phyloP scores from a whole-genome alignment of 1,140 invertebrate species.

The Oedothorax gibbosus region DNA sequence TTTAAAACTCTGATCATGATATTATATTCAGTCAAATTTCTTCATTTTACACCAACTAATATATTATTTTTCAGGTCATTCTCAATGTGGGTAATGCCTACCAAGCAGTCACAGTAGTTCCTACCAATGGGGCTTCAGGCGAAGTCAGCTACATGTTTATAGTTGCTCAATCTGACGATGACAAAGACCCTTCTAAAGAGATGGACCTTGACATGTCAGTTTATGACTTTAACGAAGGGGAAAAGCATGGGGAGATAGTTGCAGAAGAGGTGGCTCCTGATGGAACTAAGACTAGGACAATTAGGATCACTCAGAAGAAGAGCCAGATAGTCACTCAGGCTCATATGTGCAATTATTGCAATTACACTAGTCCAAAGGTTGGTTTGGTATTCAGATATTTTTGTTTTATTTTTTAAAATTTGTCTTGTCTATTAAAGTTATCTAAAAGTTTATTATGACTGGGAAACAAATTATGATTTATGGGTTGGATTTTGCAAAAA shows the following conservation, averaged over 20 bases:
- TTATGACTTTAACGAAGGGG: constrained; percentile 73
- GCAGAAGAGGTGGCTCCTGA: constrained; percentile 57
- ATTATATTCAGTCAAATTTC: too few species aligned
- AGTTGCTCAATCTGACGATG: constrained; percentile 76
- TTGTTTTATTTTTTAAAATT: neutral
- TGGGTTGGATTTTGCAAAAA: too few species aligned
- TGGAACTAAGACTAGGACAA: constrained; percentile 57
- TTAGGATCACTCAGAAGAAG: constrained; percentile 74
- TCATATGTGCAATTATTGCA: constrained; percentile 90
- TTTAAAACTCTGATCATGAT: too few species aligned
- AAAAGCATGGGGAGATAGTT: constrained; percentile 61
- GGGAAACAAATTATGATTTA: too few species aligned
- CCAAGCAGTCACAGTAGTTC: constrained; percentile 88
- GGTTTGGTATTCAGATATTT: neutral
- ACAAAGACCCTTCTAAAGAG: constrained; percentile 58
- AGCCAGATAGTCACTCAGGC: constrained; percentile 78
- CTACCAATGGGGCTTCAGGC: constrained; percentile 81
- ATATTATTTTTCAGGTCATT: constrained; percentile 47
- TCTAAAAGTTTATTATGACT: too few species aligned
- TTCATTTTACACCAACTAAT: too few species aligned
- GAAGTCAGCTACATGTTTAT: constrained; percentile 91
- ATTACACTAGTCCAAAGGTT: constrained; percentile 85
- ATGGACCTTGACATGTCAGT: constrained; percentile 70
- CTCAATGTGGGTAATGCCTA: constrained; percentile 69
- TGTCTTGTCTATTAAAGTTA: too few species aligned